phyloP scores from a whole-genome alignment of 1,140 invertebrate genomes.

The Aphidius gifuensis region DNA sequence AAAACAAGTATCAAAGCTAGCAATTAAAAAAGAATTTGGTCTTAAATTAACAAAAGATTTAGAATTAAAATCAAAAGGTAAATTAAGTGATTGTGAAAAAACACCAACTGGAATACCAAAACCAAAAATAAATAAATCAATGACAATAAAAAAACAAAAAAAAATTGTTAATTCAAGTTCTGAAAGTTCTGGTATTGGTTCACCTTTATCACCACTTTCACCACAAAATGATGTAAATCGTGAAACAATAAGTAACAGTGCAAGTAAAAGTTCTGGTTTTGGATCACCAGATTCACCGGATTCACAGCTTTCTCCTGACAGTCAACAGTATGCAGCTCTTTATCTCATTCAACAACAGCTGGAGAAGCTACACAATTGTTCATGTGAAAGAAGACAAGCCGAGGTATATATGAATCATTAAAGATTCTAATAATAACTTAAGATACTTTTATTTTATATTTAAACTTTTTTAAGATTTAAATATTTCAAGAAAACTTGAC shows the following conservation, averaged over 20 bases:
- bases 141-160: conserved; percentile 2
- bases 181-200: conserved; percentile 45
- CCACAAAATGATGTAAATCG: conserved; percentile 33
- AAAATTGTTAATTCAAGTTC: conserved; percentile 42
- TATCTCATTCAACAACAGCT: conserved; percentile 41
- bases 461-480: neutral
- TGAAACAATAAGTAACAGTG: conserved; percentile 31
- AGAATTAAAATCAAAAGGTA: conserved; percentile 28
- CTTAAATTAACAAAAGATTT: conserved; percentile 33
- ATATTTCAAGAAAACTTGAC: too few relatives aligned
- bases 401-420: conserved; percentile 31
- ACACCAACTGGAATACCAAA: conserved; percentile 33
- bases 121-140: conserved; percentile 22
- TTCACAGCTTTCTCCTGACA: conserved; percentile 43
- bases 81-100: conserved; percentile 15
- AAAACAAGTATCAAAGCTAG: conserved; percentile 22
- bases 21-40: conserved; percentile 32
- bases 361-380: conserved; percentile 41
- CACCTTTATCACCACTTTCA: conserved; percentile 43
- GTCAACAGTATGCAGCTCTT: conserved; percentile 40
- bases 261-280: conserved; percentile 41
- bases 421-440: neutral
- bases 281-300: conserved; percentile 38
- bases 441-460: neutral
- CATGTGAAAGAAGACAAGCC: conserved; percentile 38